Evolutionary conservation across 2,888 invertebrate genomes (phyloP), one percentile per base, ranked within the genome.

Genomic region (Lithosia quadra): DNA sequence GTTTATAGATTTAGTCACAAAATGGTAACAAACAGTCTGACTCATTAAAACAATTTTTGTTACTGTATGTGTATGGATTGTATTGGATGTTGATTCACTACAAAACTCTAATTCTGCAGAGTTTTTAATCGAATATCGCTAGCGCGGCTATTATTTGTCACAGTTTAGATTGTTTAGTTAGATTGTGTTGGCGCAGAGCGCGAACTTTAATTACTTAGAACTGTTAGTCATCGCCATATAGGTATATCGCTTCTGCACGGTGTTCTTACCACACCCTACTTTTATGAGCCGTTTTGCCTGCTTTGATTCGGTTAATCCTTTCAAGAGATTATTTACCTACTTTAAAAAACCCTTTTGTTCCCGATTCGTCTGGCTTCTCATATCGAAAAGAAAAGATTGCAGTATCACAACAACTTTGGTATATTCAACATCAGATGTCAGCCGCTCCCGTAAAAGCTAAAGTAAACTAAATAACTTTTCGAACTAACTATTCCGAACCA

Each of bases 141-240:
- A 62, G 57, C 43, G 63, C 63, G 63, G 71, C 56, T 69, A 74
- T 78, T 79, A 82, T 84, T 84, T 82, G 84, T 86, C 84, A 83
- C 82, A 82, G 83, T 84, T 81, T 79, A 86, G 86, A 86, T 87
- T 83, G 82, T 79, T 79, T 74, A 69, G 79, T 76, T 77, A 81
- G 86, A 85, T 86, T 82, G 82, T 72, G 73, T 74, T 75, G 70
- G 68, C 61, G 72, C 73, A 65, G 73, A 67, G 71, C 76, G 72
- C 68, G 71, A 82, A 84, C 81, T 90, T 90, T 89, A 89, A 90
- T 90, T 87, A 89, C 84, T 85, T 81, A 81, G 84, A 83, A 84
- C 78, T 72, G 77, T 78, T 81, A 77, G 76, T 82, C 84, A 82
- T 78, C 73, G 72, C 77, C 65, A 72, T 63, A 21, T n/a, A n/a